Percentiles rank a stretch among this genome's conserved stretches.
Evolutionary conservation across 2,797 vertebrate species (phyloP).

Genomic region (Ctenochaetus hawaiiensis): DNA sequence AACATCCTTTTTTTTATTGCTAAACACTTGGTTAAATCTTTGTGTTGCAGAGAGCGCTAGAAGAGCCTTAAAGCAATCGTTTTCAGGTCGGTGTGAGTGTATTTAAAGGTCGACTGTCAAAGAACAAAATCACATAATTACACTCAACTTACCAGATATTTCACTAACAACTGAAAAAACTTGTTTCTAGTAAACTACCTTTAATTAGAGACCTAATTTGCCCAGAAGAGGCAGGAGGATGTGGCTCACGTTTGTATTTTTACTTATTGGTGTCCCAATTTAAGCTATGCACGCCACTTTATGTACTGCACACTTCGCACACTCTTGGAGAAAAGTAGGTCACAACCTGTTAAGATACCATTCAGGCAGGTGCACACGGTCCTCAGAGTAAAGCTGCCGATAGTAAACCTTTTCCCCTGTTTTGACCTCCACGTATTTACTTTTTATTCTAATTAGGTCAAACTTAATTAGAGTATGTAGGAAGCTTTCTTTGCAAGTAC

Average conservation of each 20-base stretch:
- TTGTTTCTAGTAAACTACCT: background rate
- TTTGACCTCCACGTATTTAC: background rate
- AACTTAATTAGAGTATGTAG: background rate
- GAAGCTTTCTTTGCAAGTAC: background rate
- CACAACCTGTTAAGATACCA: background rate
- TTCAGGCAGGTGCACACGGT: background rate
- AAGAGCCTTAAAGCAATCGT: background rate
- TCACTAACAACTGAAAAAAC: background rate
- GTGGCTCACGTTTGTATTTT: constrained; percentile 1
- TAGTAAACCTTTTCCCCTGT: background rate
- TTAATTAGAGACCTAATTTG: background rate
- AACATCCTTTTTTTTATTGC: background rate
- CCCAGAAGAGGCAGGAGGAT: constrained; percentile 5
- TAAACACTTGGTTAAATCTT: background rate
- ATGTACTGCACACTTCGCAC: background rate
- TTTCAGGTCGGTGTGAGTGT: background rate
- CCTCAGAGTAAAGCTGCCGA: background rate
- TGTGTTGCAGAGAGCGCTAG: background rate
- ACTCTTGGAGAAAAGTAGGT: constrained; percentile 16
- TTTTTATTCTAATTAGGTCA: constrained; percentile 12
- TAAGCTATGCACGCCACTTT: background rate
- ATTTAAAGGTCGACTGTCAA: background rate
- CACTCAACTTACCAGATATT: background rate
- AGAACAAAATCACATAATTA: background rate
- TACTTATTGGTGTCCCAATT: background rate